Percentiles rank a stretch among this genome's conserved stretches.
Evolutionary conservation across 2,797 vertebrate genomes (phyloP).

Genomic region (Gadopsis marmoratus): DNA sequence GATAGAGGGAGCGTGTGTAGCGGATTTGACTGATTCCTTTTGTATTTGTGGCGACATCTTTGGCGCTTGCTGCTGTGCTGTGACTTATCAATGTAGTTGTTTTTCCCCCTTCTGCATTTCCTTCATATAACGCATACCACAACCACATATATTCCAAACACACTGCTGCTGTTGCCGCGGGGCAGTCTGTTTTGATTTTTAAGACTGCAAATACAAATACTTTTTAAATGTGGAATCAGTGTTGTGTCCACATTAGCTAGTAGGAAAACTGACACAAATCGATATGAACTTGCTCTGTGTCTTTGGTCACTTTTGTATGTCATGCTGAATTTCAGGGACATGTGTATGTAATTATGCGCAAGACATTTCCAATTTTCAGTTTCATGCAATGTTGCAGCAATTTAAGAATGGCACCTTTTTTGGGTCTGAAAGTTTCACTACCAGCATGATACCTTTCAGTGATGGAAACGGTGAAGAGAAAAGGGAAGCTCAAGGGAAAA

Average conservation of each 20-base stretch:
- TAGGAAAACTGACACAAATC: neutral
- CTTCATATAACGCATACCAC: neutral
- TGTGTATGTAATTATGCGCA: too few relatives aligned
- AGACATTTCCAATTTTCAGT: neutral
- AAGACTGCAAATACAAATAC: neutral
- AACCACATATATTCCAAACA: neutral
- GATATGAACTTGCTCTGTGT: neutral
- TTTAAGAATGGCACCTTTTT: neutral
- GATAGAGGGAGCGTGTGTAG: neutral
- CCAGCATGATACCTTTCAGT: neutral
- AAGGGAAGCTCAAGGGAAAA: neutral
- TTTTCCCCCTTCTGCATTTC: neutral
- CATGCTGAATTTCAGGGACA: neutral
- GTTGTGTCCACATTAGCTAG: neutral
- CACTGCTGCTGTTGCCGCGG: neutral
- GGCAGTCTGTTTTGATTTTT: neutral
- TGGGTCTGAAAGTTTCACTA: neutral
- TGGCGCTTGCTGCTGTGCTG: neutral
- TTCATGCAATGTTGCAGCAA: conserved; percentile 1
- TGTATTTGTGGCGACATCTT: neutral
- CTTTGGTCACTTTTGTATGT: neutral
- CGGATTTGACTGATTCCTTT: conserved; percentile 23
- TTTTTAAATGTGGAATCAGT: neutral
- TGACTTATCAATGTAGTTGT: neutral
- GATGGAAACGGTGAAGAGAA: neutral